Evolutionary conservation across 2,113 vertebrate genomes (phyloP).

Genomic region (Cichladusa arquata): DNA sequence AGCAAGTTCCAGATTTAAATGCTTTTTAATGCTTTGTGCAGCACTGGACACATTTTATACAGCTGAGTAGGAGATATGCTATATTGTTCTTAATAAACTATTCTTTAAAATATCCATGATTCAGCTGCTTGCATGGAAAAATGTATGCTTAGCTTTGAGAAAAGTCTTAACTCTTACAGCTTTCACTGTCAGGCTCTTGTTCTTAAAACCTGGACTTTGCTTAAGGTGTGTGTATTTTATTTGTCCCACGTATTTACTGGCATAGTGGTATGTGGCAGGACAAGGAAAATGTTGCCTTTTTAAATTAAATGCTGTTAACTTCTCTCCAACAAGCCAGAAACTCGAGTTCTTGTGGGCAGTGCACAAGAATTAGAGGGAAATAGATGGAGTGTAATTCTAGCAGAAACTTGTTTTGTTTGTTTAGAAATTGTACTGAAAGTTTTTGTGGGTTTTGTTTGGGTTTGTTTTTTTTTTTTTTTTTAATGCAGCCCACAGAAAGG

Average conservation of each 20-base stretch:
- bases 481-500: neutral
- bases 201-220: neutral
- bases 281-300: neutral
- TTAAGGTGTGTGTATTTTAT: neutral
- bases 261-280: neutral
- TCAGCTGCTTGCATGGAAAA: constrained; percentile 26
- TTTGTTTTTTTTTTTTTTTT: neutral
- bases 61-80: neutral
- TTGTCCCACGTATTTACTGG: neutral
- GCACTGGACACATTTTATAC: neutral
- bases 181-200: neutral
- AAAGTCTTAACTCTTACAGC: neutral
- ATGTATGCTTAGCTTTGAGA: neutral
- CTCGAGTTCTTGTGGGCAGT: neutral
- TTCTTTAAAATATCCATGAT: constrained; percentile 9
- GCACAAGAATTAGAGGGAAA: neutral
- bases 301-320: neutral
- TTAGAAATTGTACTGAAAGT: neutral
- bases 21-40: neutral
- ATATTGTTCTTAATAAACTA: constrained; percentile 23
- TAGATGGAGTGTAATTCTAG: neutral
- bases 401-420: neutral
- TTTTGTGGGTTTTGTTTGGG: neutral
- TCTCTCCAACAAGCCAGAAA: neutral
- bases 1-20: neutral